Evolutionary conservation across 1,140 invertebrate genomes (phyloP).

Genomic region (Grapholita molesta): DNA sequence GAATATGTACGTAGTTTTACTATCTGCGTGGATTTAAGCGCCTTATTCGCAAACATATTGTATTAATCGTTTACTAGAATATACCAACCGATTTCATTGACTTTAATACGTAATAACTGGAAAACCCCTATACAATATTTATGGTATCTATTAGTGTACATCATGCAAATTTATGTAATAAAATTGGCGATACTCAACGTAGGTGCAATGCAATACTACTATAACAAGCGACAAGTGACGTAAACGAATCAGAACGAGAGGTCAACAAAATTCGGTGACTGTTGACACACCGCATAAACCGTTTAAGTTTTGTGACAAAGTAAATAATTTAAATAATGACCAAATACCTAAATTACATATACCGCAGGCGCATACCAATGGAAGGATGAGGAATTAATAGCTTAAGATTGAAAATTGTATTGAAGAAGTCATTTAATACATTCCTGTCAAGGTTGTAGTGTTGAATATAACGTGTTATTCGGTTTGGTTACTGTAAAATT

Average conservation of each 20-base stretch:
- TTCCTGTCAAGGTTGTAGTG: background rate
- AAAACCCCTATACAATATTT: background rate
- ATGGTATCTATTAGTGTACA: background rate
- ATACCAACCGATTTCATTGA: background rate
- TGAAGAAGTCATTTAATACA: background rate
- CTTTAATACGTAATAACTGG: background rate
- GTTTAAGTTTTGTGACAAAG: background rate
- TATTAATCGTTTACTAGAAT: too few relatives aligned
- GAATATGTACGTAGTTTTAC: too few relatives aligned
- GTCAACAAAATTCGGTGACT: background rate
- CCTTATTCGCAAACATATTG: too few relatives aligned
- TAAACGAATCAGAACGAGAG: background rate
- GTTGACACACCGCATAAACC: background rate
- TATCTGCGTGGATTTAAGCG: too few relatives aligned
- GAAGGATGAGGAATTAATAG: background rate
- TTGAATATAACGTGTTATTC: background rate
- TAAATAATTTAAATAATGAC: background rate
- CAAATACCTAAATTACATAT: background rate
- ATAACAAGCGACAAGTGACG: background rate
- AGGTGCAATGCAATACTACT: background rate
- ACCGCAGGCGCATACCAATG: background rate
- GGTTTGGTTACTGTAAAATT: background rate
- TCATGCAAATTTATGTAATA: background rate
- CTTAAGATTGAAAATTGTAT: background rate
- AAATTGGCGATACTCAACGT: background rate